Evolutionary conservation across 2,888 invertebrate species (phyloP).

Genomic region (Brachyopa scutellaris): DNA sequence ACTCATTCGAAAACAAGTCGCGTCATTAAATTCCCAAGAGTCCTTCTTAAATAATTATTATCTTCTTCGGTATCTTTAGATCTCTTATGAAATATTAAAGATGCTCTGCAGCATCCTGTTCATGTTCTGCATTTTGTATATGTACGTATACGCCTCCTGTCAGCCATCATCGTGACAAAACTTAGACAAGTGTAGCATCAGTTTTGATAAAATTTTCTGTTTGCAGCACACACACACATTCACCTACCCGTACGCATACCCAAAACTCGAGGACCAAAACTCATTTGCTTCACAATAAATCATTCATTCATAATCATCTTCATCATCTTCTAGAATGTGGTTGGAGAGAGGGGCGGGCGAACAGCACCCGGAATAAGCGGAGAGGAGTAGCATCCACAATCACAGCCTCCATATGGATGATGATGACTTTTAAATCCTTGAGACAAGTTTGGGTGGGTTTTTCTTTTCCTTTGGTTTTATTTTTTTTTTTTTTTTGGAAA

Average conservation of each 20-base stretch:
- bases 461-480: no score
- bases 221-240: neutral
- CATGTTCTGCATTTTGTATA: neutral
- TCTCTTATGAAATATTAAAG: slow-evolving; percentile 25
- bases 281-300: slow-evolving; percentile 56
- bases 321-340: slow-evolving; percentile 7
- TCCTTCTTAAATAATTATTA: slow-evolving; percentile 33
- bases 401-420: slow-evolving; percentile 26
- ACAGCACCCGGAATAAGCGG: neutral
- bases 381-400: neutral
- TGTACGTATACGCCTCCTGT: slow-evolving; percentile 22
- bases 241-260: neutral
- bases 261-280: slow-evolving; percentile 23
- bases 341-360: no score
- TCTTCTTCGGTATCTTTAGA: slow-evolving; percentile 3
- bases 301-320: slow-evolving; percentile 60
- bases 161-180: slow-evolving; percentile 31
- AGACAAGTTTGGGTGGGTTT: slow-evolving; percentile 22
- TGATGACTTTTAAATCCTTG: slow-evolving; percentile 50
- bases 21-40: slow-evolving; percentile 42
- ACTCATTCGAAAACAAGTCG: slow-evolving; percentile 44
- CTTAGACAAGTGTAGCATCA: slow-evolving; percentile 49
- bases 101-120: neutral
- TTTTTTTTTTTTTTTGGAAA: no score
- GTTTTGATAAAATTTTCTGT: slow-evolving; percentile 22